A percentile compares a stretch with the other conserved stretches of the same genome.
Evolutionary conservation across 1,140 invertebrate species (phyloP).

Genomic region (Lanistes nyassanus): DNA sequence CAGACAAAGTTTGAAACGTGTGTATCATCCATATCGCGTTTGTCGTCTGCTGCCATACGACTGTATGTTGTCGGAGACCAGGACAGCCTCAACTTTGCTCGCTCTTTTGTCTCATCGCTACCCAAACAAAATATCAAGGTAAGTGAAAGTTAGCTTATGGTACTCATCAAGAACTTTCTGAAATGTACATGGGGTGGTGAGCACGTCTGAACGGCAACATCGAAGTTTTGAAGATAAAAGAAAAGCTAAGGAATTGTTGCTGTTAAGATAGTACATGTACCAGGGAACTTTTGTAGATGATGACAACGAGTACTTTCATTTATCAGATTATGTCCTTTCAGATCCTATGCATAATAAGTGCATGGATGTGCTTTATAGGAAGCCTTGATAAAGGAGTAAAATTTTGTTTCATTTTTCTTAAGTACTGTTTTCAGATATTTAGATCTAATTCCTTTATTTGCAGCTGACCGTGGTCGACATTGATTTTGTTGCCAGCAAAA

Average conservation of each 20-base stretch:
- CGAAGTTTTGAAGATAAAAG: slow-evolving; percentile 44
- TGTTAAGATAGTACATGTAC: neutral
- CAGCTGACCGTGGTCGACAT: neutral
- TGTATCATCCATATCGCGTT: slow-evolving; percentile 71
- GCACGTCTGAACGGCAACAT: too few relatives aligned
- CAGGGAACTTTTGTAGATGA: neutral
- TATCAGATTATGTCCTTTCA: neutral
- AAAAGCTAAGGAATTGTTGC: neutral
- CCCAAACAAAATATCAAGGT: slow-evolving; percentile 67
- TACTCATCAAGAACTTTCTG: too few relatives aligned
- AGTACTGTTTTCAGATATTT: too few relatives aligned
- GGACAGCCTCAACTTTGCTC: slow-evolving; percentile 74
- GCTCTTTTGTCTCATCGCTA: slow-evolving; percentile 64
- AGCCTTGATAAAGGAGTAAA: too few relatives aligned
- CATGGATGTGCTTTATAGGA: too few relatives aligned
- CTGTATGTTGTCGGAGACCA: slow-evolving; percentile 79
- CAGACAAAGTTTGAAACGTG: slow-evolving; percentile 73
- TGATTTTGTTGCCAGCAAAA: neutral
- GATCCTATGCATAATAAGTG: too few relatives aligned
- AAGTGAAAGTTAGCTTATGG: slow-evolving; percentile 60
- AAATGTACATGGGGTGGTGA: too few relatives aligned
- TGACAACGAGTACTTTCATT: neutral
- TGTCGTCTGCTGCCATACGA: slow-evolving; percentile 70
- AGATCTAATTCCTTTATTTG: neutral
- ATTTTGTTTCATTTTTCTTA: neutral